Conservation (phyloP, 64 coral and sea anemone species). For the Orbicella faveolata region DNA sequence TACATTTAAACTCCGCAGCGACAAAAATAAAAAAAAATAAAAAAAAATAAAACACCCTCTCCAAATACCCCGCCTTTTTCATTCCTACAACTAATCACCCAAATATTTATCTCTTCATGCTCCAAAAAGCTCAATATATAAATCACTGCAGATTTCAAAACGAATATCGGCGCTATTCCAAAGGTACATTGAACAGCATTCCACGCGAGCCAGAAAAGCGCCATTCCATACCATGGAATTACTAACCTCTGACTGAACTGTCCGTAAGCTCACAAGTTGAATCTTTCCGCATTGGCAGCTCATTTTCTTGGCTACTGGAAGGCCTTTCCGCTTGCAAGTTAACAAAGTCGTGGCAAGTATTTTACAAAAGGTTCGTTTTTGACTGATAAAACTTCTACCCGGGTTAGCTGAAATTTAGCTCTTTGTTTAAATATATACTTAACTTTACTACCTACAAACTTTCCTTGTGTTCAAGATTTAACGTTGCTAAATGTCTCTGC, state of each 20-base stretch:
- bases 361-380: neutral
- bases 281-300: no score
- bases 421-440: neutral
- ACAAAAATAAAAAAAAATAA: no score
- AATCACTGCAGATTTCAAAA: neutral
- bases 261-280: no score
- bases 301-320: no score
- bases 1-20: neutral
- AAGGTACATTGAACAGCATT: neutral
- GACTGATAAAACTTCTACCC: neutral
- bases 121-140: neutral
- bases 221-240: neutral
- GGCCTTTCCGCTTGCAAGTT: no score
- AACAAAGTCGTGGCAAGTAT: neutral
- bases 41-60: neutral
- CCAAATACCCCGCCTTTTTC: neutral
- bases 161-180: neutral
- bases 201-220: neutral
- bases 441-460: neutral
- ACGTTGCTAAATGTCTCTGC: neutral
- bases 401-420: no score
- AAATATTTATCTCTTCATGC: slow-evolving; percentile 22
- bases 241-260: no score
- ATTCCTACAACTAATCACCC: neutral
- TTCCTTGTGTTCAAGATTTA: neutral